Percentiles rank a stretch among this genome's conserved stretches.
These are phyloP conservation scores for Papilio helenus DNA, from an alignment of 1,140 invertebrate species.

Conservation along the genomic window DNA sequence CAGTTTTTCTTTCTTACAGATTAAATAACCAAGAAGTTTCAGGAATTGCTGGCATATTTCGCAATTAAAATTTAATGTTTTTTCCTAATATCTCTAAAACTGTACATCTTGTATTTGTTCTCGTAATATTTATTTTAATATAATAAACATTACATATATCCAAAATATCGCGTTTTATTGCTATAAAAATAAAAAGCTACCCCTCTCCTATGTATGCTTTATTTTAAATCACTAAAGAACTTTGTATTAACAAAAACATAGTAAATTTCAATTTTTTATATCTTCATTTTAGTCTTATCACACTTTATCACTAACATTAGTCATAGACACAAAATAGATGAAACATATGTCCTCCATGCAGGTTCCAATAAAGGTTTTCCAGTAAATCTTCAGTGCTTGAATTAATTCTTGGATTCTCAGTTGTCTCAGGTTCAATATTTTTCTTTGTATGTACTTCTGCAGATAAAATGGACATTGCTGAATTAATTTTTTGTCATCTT, in stretches of 20 bases:
- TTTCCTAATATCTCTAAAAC: slow-evolving; percentile 45
- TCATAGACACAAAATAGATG: slow-evolving; percentile 72
- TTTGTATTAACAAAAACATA: slow-evolving; percentile 45
- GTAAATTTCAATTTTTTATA: slow-evolving; percentile 42
- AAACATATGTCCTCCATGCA: slow-evolving; percentile 81
- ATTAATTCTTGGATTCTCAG: slow-evolving; percentile 65
- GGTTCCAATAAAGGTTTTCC: slow-evolving; percentile 81
- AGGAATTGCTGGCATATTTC: slow-evolving; percentile 48
- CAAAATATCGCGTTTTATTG: slow-evolving; percentile 53
- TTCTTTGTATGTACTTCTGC: slow-evolving; percentile 80
- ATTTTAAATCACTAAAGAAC: slow-evolving; percentile 61
- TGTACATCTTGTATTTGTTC: slow-evolving; percentile 51
- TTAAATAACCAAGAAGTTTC: slow-evolving; percentile 57
- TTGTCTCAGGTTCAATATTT: slow-evolving; percentile 76
- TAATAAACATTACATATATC: slow-evolving; percentile 66
- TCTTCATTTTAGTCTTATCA: slow-evolving; percentile 57
- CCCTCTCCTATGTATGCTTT: slow-evolving; percentile 70
- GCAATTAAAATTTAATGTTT: slow-evolving; percentile 47
- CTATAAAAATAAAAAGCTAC: slow-evolving; percentile 71
- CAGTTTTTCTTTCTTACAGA: slow-evolving; percentile 70
- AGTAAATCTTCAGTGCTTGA: slow-evolving; percentile 67
- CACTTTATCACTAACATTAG: slow-evolving; percentile 46
- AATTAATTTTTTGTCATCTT: slow-evolving; percentile 61
- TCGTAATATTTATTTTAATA: slow-evolving; percentile 71
- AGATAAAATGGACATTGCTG: slow-evolving; percentile 77